Evolutionary conservation across 2,888 invertebrate species (phyloP), one percentile per base, ranked within the genome.

Genomic region (Clunio marinus): DNA sequence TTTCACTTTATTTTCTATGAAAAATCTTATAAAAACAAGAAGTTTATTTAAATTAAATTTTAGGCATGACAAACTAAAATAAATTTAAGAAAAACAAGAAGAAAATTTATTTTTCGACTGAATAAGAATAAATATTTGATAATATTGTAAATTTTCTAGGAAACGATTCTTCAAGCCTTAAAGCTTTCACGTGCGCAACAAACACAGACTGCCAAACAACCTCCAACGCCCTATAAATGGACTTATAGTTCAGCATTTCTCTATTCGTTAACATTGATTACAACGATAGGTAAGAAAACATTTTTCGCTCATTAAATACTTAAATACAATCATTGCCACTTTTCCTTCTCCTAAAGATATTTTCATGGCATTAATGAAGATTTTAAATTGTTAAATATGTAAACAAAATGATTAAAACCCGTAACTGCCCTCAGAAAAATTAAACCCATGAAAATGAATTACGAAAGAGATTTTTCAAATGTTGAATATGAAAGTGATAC

Each of bases 251-350:
- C 92, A 72, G 93, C 94, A 73, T 91, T 96, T 76, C 83, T 96
- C 62, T 96, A 96, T 77, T 94, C 94, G 25, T 83, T 96, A 73
- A 95, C 96, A 17, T 86, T 96, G 72, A 95, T 96, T 75, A 95
- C 95, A 7, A 96, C 95, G 41, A 95, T 95, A 73, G 95, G 95
- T 95, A 79, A 87, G 88, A 80, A n/a, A 28, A 28, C n/a, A n/a
- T n/a, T n/a, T n/a, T n/a, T n/a, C n/a, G n/a, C n/a, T n/a, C n/a
- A n/a, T n/a, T n/a, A n/a, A n/a, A n/a, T n/a, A n/a, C n/a, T n/a
- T n/a, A n/a, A n/a, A n/a, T n/a, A n/a, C n/a, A n/a, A n/a, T n/a
- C n/a, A n/a, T n/a, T n/a, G n/a, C n/a, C n/a, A n/a, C n/a, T n/a
- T 46, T 46, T 20, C 10, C 20, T 22, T 46, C 46, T 15, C 15